Evolutionary conservation across 2,113 vertebrate genomes (phyloP), one percentile per base, ranked within the genome.

Genomic region (Notarius quadriscutis): DNA sequence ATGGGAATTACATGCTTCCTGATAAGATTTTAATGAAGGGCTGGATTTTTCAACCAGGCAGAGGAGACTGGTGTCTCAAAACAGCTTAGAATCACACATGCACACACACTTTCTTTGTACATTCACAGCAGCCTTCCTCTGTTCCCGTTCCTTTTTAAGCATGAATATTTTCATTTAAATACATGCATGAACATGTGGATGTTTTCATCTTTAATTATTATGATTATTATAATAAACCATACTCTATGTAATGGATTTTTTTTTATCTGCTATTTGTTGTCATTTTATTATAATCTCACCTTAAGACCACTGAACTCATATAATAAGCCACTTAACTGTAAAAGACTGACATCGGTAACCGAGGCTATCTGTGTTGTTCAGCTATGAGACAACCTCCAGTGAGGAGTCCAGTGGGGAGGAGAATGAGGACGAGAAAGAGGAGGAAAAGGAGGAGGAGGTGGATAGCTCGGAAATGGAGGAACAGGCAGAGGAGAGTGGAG

Each of bases 311-410:
- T 67, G 53, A 20, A 15, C 48, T 12, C 5, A 74, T 50, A 17
- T 58, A 65, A 17, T 58, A 65, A 74, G 25, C 41, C 20, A 65
- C 60, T 55, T 58, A 41, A 71, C 34, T 14, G 7, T 65, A 74
- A 82, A 77, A 87, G 60, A 86, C 7, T 50, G 53, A 58, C 57
- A 30, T 53, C 14, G 55, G 60, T 90, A 81, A 90, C 67, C 63
- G 1, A 87, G 75, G 51, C 41, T 89, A 50, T 91, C 86, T 87
- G n/a, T 89, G 53, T 83, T 88, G 30, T 88, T 89, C 85, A 99
- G 98, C 90, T 99, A 99, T 25, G 98, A 99, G 94, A 97, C 96
- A 0, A 99, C 98, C 0, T 99, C 98, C 65, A 99, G 98, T 0
- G 98, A 99, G 92, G 98, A 99, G 92, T 97, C 97, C 41, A 98